Evolutionary conservation across 2,113 vertebrate species (phyloP).

Genomic region (Passer montanus): DNA sequence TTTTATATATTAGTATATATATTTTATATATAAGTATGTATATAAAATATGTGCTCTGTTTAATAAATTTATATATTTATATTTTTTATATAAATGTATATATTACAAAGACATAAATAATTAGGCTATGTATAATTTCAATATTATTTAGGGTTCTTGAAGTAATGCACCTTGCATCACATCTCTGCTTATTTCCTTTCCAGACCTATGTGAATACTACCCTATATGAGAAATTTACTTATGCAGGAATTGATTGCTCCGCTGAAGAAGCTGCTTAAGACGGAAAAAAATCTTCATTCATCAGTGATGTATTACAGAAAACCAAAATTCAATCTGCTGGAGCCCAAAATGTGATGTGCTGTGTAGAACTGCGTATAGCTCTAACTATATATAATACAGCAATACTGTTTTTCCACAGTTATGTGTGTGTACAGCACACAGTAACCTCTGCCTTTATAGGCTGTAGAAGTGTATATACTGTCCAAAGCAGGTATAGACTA

Average conservation of each 20-base stretch:
- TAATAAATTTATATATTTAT: no score
- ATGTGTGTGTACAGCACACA: constrained; percentile 12
- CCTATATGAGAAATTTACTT: constrained; percentile 89
- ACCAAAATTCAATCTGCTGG: neutral
- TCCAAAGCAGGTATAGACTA: constrained; percentile 40
- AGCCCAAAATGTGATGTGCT: constrained; percentile 36
- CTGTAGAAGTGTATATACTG: constrained; percentile 55
- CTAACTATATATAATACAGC: constrained; percentile 13
- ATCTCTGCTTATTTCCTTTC: neutral
- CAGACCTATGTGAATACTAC: constrained; percentile 91
- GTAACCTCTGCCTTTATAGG: constrained; percentile 8
- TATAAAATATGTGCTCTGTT: no score
- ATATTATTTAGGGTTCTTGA: neutral
- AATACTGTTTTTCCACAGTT: constrained; percentile 2
- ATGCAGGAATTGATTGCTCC: constrained; percentile 88
- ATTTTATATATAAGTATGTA: no score
- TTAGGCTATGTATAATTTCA: neutral
- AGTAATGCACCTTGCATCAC: neutral
- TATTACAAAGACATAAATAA: neutral
- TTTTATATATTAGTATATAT: neutral
- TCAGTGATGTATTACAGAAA: neutral
- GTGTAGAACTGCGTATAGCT: constrained; percentile 22
- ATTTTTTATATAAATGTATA: neutral
- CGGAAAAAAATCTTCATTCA: neutral
- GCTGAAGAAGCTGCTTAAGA: constrained; percentile 87